A percentile compares a stretch with the other conserved stretches of the same genome.
Evolutionary conservation across 92 coral and sea anemone species (phyloP).

Genomic region (Pocillopora grandis): DNA sequence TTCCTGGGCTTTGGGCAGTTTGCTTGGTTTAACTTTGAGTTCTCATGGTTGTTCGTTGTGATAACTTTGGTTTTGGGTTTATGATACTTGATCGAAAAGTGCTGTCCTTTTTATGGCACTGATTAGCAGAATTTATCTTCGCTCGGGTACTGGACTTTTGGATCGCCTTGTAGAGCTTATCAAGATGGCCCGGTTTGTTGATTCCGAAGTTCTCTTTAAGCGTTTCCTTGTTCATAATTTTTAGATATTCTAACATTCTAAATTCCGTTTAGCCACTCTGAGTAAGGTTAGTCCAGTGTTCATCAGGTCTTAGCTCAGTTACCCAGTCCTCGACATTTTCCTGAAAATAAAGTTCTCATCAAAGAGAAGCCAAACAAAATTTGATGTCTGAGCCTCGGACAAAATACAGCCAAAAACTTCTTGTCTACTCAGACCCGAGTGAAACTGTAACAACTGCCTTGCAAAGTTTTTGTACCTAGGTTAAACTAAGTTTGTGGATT

Average conservation of each 20-base stretch:
- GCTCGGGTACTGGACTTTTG: constrained; percentile 88
- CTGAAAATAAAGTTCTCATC: constrained; percentile 24
- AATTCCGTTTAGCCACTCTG: constrained; percentile 79
- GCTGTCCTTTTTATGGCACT: neutral
- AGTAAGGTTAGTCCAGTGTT: constrained; percentile 75
- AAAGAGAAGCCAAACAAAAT: too few relatives aligned
- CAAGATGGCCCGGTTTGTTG: constrained; percentile 73
- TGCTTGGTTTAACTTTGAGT: too few relatives aligned
- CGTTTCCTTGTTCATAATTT: constrained; percentile 65
- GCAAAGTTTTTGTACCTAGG: too few relatives aligned
- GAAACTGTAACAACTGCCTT: too few relatives aligned
- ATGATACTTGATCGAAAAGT: too few relatives aligned
- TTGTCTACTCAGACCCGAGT: too few relatives aligned
- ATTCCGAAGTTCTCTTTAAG: constrained; percentile 57
- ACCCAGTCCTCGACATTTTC: constrained; percentile 86
- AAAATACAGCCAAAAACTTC: neutral
- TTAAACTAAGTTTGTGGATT: too few relatives aligned
- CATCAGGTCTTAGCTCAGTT: constrained; percentile 73
- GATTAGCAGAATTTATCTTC: constrained; percentile 54
- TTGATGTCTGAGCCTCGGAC: neutral
- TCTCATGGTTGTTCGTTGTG: too few relatives aligned
- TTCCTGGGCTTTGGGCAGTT: too few relatives aligned
- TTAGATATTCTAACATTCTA: constrained; percentile 84
- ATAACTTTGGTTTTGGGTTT: too few relatives aligned
- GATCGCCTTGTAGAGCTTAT: constrained; percentile 77